Base-by-base conservation (phyloP, 2,888 invertebrate genomes). In the Thymelicus acteon region DNA sequence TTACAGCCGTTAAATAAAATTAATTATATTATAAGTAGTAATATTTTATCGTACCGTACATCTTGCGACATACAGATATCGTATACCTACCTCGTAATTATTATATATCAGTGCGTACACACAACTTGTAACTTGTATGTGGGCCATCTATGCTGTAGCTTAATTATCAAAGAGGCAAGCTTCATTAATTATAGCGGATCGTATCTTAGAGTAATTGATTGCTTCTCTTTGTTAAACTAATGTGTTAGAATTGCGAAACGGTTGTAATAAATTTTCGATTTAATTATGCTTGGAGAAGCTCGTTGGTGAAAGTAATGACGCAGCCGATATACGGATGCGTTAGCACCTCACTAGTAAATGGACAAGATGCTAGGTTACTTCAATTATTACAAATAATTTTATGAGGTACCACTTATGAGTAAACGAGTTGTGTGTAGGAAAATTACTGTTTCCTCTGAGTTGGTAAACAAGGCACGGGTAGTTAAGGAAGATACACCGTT, bases 151-250 rank as follows among this genome's bases (percentile, higher is more conserved):
- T 7, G 15, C 61, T 67, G 65, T 44, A 62, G 68, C 61, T 68
- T 68, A 62, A 68, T 68, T 68, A 68, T 62, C 61, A 54, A 68
- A 54, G 68, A 44, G 52, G 60, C 44, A 15, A 52, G 54, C 61
- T 54, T 62, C 68, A 68, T 68, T 68, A 68, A 68, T 68, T 68
- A 68, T 62, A 62, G 62, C 57, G 68, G 68, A 69, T 69, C 68
- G 68, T 69, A 69, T 69, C 68, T 31, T 47, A 57, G 44, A 62
- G 68, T 69, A 69, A 69, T 69, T 69, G 69, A 69, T 69, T 69
- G 69, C 69, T 69, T 69, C 62, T 69, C 69, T 63, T 69, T 69
- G 69, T 69, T 69, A 69, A 63, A 69, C 69, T 69, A 69, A 69
- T 69, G 62, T 69, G 69, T 69, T 69, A 69, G 69, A 63, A 69